These are phyloP conservation scores for Zeuzera pyrina DNA, from an alignment of 2,888 invertebrate species.

Conservation along the genomic window DNA sequence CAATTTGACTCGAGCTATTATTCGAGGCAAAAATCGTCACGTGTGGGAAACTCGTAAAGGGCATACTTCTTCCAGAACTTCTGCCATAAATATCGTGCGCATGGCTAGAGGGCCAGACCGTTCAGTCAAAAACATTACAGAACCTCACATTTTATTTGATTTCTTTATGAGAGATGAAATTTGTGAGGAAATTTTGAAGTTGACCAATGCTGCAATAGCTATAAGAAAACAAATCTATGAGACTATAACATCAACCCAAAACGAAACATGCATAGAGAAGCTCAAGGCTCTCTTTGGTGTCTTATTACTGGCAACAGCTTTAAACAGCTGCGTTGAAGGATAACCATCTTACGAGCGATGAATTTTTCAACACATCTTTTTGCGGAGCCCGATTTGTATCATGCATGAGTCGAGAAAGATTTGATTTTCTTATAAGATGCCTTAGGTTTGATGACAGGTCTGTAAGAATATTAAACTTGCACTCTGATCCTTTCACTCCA, in stretches of 20 bases:
- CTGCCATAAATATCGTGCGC: slow-evolving; percentile 13
- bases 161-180: slow-evolving; percentile 7
- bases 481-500: slow-evolving; percentile 20
- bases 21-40: slow-evolving; percentile 12
- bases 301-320: slow-evolving; percentile 10
- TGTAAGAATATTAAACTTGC: slow-evolving; percentile 7
- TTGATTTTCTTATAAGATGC: slow-evolving; percentile 18
- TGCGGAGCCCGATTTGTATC: slow-evolving; percentile 12
- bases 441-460: slow-evolving; percentile 18
- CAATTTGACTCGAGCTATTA: slow-evolving; percentile 14
- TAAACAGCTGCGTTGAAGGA: slow-evolving; percentile 14
- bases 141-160: slow-evolving; percentile 9
- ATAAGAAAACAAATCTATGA: slow-evolving; percentile 5
- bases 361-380: slow-evolving; percentile 16
- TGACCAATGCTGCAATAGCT: slow-evolving; percentile 9
- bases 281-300: slow-evolving; percentile 14
- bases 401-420: slow-evolving; percentile 14
- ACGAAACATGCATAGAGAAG: slow-evolving; percentile 9
- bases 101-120: slow-evolving; percentile 12
- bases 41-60: slow-evolving; percentile 14
- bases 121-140: slow-evolving; percentile 8
- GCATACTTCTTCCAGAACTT: slow-evolving; percentile 11
- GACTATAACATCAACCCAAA: slow-evolving; percentile 6
- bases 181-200: slow-evolving; percentile 7
- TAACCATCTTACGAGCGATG: slow-evolving; percentile 16